Conservation (phyloP, 2,113 vertebrate species). For the Cercocebus atys region DNA sequence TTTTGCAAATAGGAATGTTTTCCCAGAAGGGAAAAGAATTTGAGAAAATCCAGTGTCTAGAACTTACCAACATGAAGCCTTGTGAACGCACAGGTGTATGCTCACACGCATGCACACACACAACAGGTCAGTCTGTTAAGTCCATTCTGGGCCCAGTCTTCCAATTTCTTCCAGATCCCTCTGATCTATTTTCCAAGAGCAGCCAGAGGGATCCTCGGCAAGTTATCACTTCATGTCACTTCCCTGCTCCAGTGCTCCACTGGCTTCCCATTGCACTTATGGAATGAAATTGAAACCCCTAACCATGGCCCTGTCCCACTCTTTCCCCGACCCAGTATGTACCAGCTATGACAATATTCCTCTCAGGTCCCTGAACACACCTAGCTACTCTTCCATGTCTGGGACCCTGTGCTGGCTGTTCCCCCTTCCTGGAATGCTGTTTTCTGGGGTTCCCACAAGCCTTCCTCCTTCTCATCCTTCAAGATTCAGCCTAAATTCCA, state of each 20-base stretch:
- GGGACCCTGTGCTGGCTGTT: fast-evolving
- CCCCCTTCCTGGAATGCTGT: background rate
- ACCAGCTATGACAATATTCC: background rate
- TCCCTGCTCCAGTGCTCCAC: background rate
- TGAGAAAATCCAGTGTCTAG: background rate
- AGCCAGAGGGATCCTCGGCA: background rate
- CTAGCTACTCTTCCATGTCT: background rate
- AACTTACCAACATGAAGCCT: background rate
- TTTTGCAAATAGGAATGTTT: background rate
- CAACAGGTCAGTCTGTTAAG: background rate
- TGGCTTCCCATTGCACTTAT: background rate
- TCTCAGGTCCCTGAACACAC: background rate
- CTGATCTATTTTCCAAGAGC: background rate
- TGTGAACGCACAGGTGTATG: fast-evolving
- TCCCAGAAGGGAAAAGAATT: background rate
- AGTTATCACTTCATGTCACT: background rate
- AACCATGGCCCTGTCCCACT: too few relatives aligned
- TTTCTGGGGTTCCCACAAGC: background rate
- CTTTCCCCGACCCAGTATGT: fast-evolving
- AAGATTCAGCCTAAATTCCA: background rate
- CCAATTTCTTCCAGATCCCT: background rate
- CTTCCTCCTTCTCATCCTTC: background rate
- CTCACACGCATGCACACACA: background rate
- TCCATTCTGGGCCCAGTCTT: background rate
- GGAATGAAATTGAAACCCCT: background rate